Base-by-base conservation (phyloP, 2,888 invertebrate genomes). In the Caenorhabditis sp. region DNA sequence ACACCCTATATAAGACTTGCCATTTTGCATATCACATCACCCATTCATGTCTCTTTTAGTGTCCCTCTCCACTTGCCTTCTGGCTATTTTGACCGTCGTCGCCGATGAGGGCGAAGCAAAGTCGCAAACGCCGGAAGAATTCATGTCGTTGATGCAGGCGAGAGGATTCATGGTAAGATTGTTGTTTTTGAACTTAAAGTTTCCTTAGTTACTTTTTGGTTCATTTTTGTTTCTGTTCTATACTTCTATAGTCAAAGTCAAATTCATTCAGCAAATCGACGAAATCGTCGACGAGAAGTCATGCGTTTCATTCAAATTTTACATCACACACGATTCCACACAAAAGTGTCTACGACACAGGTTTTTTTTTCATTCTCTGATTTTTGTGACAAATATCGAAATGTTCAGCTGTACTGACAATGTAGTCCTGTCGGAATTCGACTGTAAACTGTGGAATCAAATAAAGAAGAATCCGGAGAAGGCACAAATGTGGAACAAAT, bases 311-410 rank as follows among this genome's bases (percentile, higher is more conserved):
- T 69, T 64, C 38, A 70, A 79, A 35, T 79, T 70, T 24, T 79
- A 79, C 49, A 70, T 79, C 24, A 79, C 79, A 4, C 64, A 70
- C 24, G 79, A 79, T 31, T 79, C 79, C 0, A 79, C 70, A 22
- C 79, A 79, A 58, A 79, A 79, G 56, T 79, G 79, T 35, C 44
- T 79, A 10, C 26, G 61, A 24, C 79, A 79, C 35, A 49, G 79
- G 79, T 70, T 47, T 7, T 10, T 38, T 38, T 12, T n/a, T 3
- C 47, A 41, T 7, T 19, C 47, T 58, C 19, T 8, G 6, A 19
- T 14, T 7, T 35, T 26, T 58, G n/a, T 16, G 0, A 35, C 10
- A 5, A 26, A 8, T n/a, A 5, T 31, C 12, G 2, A 16, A 14
- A 6, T 35, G 19, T 77, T 54, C 14, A 77, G 79, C 19, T 79